These are phyloP conservation scores for Mormoops blainvillei DNA, from an alignment of 2,113 vertebrate genomes.

Conservation along the genomic window DNA sequence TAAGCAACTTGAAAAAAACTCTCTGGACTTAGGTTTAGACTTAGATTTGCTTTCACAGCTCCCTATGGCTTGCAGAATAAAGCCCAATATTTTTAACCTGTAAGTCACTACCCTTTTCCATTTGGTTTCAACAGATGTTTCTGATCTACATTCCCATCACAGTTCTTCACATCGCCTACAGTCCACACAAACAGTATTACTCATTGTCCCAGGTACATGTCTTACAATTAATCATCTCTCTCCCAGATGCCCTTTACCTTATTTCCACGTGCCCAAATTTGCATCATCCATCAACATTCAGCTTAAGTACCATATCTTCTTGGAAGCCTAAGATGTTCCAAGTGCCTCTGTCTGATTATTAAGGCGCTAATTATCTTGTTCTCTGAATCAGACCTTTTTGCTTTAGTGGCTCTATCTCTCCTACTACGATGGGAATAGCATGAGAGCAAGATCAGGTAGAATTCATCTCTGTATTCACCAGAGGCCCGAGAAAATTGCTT, in stretches of 20 bases:
- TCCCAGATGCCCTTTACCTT: neutral
- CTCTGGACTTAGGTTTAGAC: neutral
- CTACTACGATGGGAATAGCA: neutral
- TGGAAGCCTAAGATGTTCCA: slow-evolving; percentile 7
- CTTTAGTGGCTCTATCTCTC: neutral
- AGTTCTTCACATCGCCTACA: neutral
- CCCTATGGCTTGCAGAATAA: neutral
- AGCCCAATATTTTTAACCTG: neutral
- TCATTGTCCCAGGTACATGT: neutral
- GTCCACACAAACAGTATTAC: neutral
- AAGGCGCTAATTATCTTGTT: neutral
- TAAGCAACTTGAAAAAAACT: neutral
- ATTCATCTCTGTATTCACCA: slow-evolving; percentile 24
- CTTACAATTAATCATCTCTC: slow-evolving; percentile 34
- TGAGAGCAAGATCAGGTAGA: neutral
- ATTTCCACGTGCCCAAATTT: slow-evolving; percentile 13
- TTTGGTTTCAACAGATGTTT: neutral
- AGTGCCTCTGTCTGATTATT: neutral
- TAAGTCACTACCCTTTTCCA: neutral
- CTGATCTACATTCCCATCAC: neutral
- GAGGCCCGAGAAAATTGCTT: neutral
- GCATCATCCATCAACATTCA: neutral
- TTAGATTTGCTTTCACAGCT: neutral
- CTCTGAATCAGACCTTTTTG: slow-evolving; percentile 25
- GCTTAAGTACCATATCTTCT: neutral